A percentile compares a stretch with the other conserved stretches of the same genome.
phyloP scores from a whole-genome alignment of 2,113 vertebrate species.

The Ivindomyrus marchei region DNA sequence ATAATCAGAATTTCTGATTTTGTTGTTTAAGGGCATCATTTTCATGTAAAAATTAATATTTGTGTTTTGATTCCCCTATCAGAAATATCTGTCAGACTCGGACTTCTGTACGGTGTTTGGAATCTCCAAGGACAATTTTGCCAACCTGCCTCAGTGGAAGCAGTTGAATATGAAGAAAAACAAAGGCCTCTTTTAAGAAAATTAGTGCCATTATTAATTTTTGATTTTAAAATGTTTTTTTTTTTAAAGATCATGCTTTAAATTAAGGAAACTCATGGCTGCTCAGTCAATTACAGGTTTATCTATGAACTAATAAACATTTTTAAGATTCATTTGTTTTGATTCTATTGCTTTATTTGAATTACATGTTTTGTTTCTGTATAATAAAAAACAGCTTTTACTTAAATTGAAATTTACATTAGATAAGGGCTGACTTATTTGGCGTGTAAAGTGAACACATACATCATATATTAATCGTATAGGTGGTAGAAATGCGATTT shows the following conservation, averaged over 20 bases:
- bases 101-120: slow-evolving; percentile 58
- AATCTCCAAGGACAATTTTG: slow-evolving; percentile 64
- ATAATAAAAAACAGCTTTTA: neutral
- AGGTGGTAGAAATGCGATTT: neutral
- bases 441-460: neutral
- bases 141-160: slow-evolving; percentile 68
- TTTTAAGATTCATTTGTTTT: neutral
- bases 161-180: slow-evolving; percentile 74
- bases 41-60: neutral
- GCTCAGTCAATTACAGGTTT: neutral
- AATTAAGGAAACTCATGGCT: neutral
- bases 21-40: neutral
- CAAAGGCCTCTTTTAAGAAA: slow-evolving; percentile 67
- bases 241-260: neutral
- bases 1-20: neutral
- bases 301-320: neutral
- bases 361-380: neutral
- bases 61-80: slow-evolving; percentile 16
- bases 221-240: neutral
- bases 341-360: neutral
- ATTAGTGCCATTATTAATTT: neutral
- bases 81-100: slow-evolving; percentile 65
- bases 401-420: neutral
- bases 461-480: neutral
- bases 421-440: neutral